These are phyloP conservation scores for Oophaga pumilio DNA, from an alignment of 2,113 vertebrate species.

Conservation along the genomic window DNA sequence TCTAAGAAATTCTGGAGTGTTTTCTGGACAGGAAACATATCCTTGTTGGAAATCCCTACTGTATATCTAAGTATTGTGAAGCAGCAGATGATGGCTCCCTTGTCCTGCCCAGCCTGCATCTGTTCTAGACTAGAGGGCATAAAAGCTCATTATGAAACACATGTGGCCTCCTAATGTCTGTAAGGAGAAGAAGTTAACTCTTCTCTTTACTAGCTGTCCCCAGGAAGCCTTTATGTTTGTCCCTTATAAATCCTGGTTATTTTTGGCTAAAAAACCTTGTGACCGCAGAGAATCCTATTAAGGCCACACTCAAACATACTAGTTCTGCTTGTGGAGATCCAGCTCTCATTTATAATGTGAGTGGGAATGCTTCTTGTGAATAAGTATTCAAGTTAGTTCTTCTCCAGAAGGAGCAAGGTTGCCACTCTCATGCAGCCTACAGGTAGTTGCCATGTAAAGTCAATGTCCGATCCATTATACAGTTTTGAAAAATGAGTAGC, in stretches of 20 bases:
- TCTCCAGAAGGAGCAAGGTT: too few species aligned
- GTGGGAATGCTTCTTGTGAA: too few species aligned
- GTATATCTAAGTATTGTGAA: slow-evolving; percentile 32
- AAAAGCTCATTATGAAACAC: slow-evolving; percentile 26
- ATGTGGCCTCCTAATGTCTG: slow-evolving; percentile 33
- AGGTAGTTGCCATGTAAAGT: too few species aligned
- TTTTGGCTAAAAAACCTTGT: not conserved
- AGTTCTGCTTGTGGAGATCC: too few species aligned
- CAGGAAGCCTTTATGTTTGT: not conserved
- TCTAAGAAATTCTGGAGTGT: slow-evolving; percentile 33
- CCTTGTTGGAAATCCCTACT: slow-evolving; percentile 28
- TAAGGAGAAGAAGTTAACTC: slow-evolving; percentile 30
- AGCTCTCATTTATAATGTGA: too few species aligned
- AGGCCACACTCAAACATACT: slow-evolving; percentile 8
- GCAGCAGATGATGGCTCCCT: slow-evolving; percentile 30
- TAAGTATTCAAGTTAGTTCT: too few species aligned
- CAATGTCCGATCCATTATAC: too few species aligned
- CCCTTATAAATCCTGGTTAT: slow-evolving; percentile 11
- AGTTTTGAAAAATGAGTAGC: too few species aligned
- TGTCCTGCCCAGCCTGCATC: slow-evolving; percentile 44
- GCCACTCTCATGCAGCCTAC: too few species aligned
- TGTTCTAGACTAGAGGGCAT: slow-evolving; percentile 48
- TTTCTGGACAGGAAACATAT: slow-evolving; percentile 37
- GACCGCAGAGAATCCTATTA: not conserved
- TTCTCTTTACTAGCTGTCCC: not conserved